phyloP scores from a whole-genome alignment of 2,888 invertebrate genomes.

The Drosophila nigricruria region DNA sequence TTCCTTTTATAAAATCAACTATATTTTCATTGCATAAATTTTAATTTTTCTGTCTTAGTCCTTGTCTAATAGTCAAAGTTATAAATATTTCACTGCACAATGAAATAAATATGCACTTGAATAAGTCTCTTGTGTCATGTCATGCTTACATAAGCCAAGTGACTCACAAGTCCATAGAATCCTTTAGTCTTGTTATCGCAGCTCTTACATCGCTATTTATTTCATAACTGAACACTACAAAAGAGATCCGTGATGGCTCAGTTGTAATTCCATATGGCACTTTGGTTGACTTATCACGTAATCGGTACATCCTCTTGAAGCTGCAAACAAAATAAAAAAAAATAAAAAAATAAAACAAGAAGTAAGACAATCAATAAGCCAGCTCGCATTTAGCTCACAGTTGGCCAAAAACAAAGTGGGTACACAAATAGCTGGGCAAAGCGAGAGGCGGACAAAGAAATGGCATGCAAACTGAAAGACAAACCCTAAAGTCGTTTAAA shows the following conservation, averaged over 20 bases:
- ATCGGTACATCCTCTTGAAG: slow-evolving; percentile 49
- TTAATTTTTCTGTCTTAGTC: too few species aligned
- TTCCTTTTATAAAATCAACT: too few species aligned
- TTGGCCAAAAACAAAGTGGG: slow-evolving; percentile 22
- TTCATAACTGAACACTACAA: slow-evolving; percentile 1
- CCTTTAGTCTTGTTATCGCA: background rate
- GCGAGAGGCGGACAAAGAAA: slow-evolving; percentile 37
- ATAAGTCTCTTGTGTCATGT: too few species aligned
- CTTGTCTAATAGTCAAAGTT: too few species aligned
- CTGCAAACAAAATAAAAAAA: background rate
- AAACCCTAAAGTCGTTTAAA: slow-evolving; percentile 57
- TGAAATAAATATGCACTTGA: too few species aligned
- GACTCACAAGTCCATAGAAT: background rate
- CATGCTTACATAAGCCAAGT: slow-evolving; percentile 1
- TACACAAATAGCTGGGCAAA: slow-evolving; percentile 21
- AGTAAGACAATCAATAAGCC: slow-evolving; percentile 39
- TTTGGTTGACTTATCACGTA: slow-evolving; percentile 48
- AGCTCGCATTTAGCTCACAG: slow-evolving; percentile 30
- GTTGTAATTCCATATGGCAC: slow-evolving; percentile 32
- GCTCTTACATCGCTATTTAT: slow-evolving; percentile 1
- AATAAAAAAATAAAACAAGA: background rate
- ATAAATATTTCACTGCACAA: too few species aligned
- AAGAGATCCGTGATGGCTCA: slow-evolving; percentile 19
- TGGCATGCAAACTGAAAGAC: slow-evolving; percentile 35
- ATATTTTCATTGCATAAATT: too few species aligned